Evolutionary conservation across 2,797 vertebrate species (phyloP), one percentile per base, ranked within the genome.

Genomic region (Trematomus bernacchii): DNA sequence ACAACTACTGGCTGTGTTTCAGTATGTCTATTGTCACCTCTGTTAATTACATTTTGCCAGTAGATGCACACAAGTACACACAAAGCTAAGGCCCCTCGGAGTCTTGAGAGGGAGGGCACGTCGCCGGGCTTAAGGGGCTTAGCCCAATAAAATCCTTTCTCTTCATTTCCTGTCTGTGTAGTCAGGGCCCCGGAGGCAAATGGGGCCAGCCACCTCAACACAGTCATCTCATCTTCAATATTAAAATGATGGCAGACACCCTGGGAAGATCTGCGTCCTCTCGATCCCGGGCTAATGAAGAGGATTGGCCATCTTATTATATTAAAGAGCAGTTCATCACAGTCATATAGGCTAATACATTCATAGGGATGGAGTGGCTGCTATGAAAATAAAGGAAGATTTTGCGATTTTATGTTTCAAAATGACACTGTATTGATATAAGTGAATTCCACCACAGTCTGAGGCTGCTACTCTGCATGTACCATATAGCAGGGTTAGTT

Each of bases 101-200:
- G 64, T 77, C 58, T 23, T 37, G 74, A 77, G 71, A 85, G 57
- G 90, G 69, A 84, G 70, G 72, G 51, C 78, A 85, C 40, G 15
- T 50, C 79, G 33, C 63, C 33, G 16, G 75, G 76, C 78, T 87
- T 87, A 80, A 82, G 75, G 70, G 79, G 77, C 62, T 90, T 80
- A 85, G 71, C 65, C 61, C 76, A 78, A 78, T 79, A 82, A 86
- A 89, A 85, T 67, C 64, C 40, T 68, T 66, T 78, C 70, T 82
- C 58, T 79, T 84, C 43, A 85, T 83, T 84, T 86, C 89, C 79
- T 80, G 76, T 77, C 64, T 83, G 59, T 75, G 62, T 71, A 75
- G 57, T 81, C 46, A 0, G 43, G 53, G 52, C 19, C 74, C 82
- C 13, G 1, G 52, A 79, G 79, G 77, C 30, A 10, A 27, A 66